These are phyloP conservation scores for Corvus hawaiiensis DNA, from an alignment of 2,113 vertebrate genomes.

Conservation along the genomic window DNA sequence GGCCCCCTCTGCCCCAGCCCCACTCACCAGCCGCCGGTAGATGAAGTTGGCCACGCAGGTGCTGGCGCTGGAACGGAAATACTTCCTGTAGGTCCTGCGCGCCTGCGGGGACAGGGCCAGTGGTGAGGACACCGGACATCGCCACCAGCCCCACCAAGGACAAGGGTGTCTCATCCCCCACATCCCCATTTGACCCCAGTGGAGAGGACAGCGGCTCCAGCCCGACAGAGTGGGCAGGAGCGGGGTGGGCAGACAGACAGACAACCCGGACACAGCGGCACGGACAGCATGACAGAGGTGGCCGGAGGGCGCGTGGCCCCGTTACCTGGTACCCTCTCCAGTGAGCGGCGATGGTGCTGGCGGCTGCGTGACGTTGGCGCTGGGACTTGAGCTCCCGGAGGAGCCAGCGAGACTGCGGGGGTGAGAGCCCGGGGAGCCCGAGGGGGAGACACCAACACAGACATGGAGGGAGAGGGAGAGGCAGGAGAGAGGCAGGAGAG, in stretches of 20 bases:
- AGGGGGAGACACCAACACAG: background rate
- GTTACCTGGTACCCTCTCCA: constrained; percentile 57
- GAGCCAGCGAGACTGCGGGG: constrained; percentile 47
- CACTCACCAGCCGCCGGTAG: constrained; percentile 70
- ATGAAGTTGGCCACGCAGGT: constrained; percentile 68
- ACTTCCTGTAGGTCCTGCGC: constrained; percentile 68
- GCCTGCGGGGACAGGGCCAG: background rate
- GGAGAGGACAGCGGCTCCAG: background rate
- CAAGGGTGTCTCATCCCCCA: accelerated
- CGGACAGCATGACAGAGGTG: background rate
- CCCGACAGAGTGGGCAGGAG: background rate
- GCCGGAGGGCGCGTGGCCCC: background rate
- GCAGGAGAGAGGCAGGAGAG: background rate
- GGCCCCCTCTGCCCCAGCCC: background rate
- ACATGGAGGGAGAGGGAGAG: background rate
- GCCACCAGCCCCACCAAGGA: accelerated
- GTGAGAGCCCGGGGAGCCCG: background rate
- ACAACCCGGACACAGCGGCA: background rate
- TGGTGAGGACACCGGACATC: accelerated
- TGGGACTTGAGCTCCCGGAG: constrained; percentile 38
- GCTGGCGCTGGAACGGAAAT: constrained; percentile 69
- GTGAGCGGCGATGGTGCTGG: constrained; percentile 44
- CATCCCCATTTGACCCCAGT: accelerated
- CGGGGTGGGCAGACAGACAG: background rate
- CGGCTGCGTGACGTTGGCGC: background rate